Evolutionary conservation across 2,888 invertebrate genomes (phyloP).

Genomic region (Phanerotoma sp.): DNA sequence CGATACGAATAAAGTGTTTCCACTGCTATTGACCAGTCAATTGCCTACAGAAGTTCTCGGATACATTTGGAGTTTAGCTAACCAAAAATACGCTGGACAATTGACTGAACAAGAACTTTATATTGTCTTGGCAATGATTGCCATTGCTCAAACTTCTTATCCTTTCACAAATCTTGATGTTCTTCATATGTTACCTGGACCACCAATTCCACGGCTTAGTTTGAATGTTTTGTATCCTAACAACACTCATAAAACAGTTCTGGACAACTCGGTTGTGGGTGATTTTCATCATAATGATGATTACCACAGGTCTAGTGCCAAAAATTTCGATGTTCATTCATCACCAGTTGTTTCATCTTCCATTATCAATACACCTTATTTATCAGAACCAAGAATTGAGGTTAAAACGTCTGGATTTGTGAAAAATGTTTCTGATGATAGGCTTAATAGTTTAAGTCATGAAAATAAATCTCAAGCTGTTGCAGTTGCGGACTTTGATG

Average conservation of each 20-base stretch:
- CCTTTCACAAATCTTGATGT: conserved; percentile 52
- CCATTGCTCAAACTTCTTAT: conserved; percentile 57
- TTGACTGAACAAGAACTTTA: conserved; percentile 59
- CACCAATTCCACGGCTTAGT: conserved; percentile 56
- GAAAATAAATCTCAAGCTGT: conserved; percentile 29
- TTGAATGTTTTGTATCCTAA: conserved; percentile 32
- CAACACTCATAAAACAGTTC: too few species aligned
- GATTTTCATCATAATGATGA: neutral
- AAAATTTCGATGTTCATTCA: neutral
- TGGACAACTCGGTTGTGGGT: too few species aligned
- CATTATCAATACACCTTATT: conserved; percentile 23
- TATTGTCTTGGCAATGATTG: conserved; percentile 57
- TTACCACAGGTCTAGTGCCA: neutral
- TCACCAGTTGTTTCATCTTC: conserved; percentile 24
- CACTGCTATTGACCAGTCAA: conserved; percentile 58
- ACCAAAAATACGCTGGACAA: conserved; percentile 57
- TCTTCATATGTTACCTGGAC: conserved; percentile 48
- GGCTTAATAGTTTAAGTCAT: neutral
- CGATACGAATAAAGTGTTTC: conserved; percentile 57
- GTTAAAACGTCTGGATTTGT: neutral
- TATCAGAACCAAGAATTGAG: conserved; percentile 26
- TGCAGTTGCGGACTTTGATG: conserved; percentile 47
- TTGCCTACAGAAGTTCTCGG: conserved; percentile 58
- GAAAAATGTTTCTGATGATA: neutral
- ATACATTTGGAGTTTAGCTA: conserved; percentile 59